Evolutionary conservation across 2,888 invertebrate genomes (phyloP).

Genomic region (Drosophila hamatofila): DNA sequence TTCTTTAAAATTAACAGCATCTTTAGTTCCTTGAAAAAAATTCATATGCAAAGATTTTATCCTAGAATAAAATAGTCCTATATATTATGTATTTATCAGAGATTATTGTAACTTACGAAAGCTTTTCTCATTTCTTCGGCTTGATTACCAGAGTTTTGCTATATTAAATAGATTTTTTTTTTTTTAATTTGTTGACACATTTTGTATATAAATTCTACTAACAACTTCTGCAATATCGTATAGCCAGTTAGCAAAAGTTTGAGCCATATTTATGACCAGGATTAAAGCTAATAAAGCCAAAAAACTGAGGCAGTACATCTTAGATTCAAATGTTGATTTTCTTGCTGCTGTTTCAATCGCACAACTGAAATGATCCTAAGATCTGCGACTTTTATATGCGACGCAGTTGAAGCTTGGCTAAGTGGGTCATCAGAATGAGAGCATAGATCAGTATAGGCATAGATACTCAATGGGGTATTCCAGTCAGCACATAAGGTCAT

Average conservation of each 20-base stretch:
- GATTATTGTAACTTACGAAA: neutral
- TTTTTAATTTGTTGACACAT: neutral
- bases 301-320: slow-evolving; percentile 4
- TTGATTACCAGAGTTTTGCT: neutral
- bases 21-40: neutral
- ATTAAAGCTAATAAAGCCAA: slow-evolving; percentile 9
- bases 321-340: neutral
- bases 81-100: neutral
- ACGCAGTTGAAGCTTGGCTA: neutral
- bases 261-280: neutral
- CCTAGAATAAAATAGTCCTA: neutral
- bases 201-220: neutral
- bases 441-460: too few relatives aligned
- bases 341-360: neutral
- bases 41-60: neutral
- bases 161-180: too few relatives aligned
- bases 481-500: neutral
- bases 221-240: slow-evolving; percentile 2
- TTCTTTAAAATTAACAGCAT: neutral
- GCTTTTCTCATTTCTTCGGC: neutral
- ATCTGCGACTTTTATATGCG: slow-evolving; percentile 11
- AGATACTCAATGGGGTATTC: neutral
- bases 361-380: neutral
- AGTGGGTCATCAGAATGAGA: neutral
- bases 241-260: neutral